phyloP scores from a whole-genome alignment of 2,888 invertebrate genomes.

The Pseudolycoriella hygida region DNA sequence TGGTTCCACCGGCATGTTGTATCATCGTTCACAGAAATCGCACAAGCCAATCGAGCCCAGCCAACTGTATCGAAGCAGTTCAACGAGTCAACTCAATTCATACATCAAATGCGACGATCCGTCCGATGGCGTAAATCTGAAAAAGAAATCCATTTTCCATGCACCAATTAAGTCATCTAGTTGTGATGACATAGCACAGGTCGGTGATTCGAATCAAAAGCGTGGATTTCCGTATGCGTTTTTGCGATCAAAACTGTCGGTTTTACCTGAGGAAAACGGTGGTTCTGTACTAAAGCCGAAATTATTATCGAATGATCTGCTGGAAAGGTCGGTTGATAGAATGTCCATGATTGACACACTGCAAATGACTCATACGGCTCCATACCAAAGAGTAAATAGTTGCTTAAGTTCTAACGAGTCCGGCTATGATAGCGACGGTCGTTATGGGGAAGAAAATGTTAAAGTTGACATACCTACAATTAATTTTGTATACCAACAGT shows the following conservation, averaged over 20 bases:
- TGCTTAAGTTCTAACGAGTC: conserved; percentile 71
- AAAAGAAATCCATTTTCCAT: conserved; percentile 16
- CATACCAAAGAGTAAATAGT: conserved; percentile 46
- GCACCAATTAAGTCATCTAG: conserved; percentile 45
- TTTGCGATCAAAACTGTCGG: conserved; percentile 55
- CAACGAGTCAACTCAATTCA: conserved; percentile 53
- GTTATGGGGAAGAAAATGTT: conserved; percentile 33
- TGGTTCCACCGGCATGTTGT: conserved; percentile 60
- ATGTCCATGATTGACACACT: conserved; percentile 29
- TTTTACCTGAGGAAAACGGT: conserved; percentile 54
- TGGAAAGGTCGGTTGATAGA: conserved; percentile 15
- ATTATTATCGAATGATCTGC: conserved; percentile 15
- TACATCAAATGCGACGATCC: conserved; percentile 67
- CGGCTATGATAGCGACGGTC: conserved; percentile 65
- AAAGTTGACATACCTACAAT: conserved; percentile 19
- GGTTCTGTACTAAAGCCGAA: conserved; percentile 33
- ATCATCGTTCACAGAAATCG: conserved; percentile 25
- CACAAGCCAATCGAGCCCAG: conserved; percentile 14
- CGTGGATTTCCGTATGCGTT: conserved; percentile 56
- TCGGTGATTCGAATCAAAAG: conserved; percentile 32
- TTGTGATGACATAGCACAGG: conserved; percentile 51
- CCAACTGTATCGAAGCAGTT: conserved; percentile 50
- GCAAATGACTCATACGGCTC: conserved; percentile 34
- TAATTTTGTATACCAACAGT: conserved; percentile 16
- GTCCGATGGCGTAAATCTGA: conserved; percentile 44